Evolutionary conservation across 2,797 vertebrate species (phyloP).

Genomic region (Paramormyrops hopkinsi): DNA sequence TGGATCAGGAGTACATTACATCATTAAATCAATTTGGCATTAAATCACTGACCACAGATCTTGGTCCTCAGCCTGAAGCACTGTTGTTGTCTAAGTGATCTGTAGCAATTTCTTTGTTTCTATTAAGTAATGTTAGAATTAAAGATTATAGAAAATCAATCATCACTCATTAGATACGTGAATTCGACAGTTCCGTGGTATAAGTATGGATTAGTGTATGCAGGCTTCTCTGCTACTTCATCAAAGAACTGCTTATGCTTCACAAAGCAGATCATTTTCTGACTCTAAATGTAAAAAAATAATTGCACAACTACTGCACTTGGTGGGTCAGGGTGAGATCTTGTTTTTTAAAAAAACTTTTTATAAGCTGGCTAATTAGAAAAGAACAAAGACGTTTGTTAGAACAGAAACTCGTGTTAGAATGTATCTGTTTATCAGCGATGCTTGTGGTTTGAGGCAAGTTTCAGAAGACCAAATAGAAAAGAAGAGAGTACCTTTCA

Average conservation of each 20-base stretch:
- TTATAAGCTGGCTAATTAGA: background rate
- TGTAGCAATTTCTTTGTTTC: background rate
- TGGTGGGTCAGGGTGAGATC: too few relatives aligned
- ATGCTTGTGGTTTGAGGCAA: background rate
- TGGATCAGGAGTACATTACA: background rate
- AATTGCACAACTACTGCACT: background rate
- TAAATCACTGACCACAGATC: background rate
- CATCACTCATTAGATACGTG: background rate
- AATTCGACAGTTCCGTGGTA: background rate
- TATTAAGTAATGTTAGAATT: background rate
- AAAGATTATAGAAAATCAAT: background rate
- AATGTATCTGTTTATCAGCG: background rate
- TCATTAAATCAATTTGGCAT: background rate
- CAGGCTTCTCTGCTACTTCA: background rate
- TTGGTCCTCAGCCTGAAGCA: background rate
- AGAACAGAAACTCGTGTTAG: background rate
- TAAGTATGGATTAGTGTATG: background rate
- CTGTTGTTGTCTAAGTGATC: background rate
- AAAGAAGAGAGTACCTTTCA: conserved; percentile 63
- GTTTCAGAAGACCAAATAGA: background rate
- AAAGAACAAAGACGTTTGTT: background rate
- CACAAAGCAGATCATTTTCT: background rate
- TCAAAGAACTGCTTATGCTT: background rate
- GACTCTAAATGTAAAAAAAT: background rate
- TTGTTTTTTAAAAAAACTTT: background rate